Evolutionary conservation across 2,113 vertebrate genomes (phyloP).

Genomic region (Leucopsar rothschildi): DNA sequence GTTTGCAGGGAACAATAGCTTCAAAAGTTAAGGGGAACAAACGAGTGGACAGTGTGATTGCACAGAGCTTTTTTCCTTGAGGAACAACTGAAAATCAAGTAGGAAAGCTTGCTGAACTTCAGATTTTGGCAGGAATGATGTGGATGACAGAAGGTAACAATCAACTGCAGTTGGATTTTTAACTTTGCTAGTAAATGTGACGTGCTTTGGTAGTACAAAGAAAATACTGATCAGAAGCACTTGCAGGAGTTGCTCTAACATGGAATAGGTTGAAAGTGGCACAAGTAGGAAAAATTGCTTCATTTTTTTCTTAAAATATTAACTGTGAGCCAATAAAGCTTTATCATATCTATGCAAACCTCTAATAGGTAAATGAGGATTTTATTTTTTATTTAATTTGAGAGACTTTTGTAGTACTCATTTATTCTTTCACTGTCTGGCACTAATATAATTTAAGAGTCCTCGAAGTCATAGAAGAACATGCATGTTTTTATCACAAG

Average conservation of each 20-base stretch:
- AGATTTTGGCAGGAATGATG: not conserved
- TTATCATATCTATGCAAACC: not conserved
- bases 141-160: not conserved
- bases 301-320: not conserved
- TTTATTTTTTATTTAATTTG: not conserved
- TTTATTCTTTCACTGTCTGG: not conserved
- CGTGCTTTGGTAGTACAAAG: not conserved
- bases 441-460: not conserved
- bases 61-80: constrained; percentile 18
- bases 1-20: not conserved
- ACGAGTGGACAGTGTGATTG: not conserved
- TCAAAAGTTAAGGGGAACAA: not conserved
- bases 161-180: not conserved
- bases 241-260: not conserved
- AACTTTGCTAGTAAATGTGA: not conserved
- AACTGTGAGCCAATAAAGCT: not conserved
- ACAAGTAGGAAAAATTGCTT: not conserved
- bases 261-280: not conserved
- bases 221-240: not conserved
- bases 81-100: not conserved
- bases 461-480: not conserved
- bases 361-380: not conserved
- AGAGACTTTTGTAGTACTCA: not conserved
- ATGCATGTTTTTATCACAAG: not conserved
- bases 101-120: not conserved